Conservation (phyloP, 2,888 invertebrate genomes). For the Lithophane socia region DNA sequence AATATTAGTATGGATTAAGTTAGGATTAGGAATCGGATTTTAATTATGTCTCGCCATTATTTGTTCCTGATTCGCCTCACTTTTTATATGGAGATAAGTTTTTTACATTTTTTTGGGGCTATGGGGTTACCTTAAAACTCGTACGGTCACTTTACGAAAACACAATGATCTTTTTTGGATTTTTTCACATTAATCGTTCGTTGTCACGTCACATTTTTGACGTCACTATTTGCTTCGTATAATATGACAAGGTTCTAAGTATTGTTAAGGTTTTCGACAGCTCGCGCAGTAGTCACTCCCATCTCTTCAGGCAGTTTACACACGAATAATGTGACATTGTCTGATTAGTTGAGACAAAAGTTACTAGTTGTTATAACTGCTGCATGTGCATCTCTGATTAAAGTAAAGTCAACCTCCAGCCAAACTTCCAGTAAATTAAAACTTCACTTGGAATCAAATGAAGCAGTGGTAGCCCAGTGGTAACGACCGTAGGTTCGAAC, state of each 20-base stretch:
- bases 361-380: not conserved
- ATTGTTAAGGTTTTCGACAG: not conserved
- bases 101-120: not conserved
- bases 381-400: not conserved
- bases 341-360: not conserved
- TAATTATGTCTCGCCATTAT: not conserved
- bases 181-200: not conserved
- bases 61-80: not conserved
- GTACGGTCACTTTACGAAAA: not conserved
- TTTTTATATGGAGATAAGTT: not conserved
- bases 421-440: not conserved
- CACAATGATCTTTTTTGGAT: not conserved
- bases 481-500: no score
- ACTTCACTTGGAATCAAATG: not conserved
- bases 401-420: not conserved
- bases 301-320: no score
- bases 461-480: no score
- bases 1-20: no score
- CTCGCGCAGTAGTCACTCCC: not conserved
- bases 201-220: not conserved
- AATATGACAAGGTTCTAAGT: not conserved
- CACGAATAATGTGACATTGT: not conserved
- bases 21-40: no score
- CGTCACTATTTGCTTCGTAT: not conserved
- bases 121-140: not conserved